phyloP scores from a whole-genome alignment of 2,888 invertebrate genomes.

The Rhorus exstirpatorius region DNA sequence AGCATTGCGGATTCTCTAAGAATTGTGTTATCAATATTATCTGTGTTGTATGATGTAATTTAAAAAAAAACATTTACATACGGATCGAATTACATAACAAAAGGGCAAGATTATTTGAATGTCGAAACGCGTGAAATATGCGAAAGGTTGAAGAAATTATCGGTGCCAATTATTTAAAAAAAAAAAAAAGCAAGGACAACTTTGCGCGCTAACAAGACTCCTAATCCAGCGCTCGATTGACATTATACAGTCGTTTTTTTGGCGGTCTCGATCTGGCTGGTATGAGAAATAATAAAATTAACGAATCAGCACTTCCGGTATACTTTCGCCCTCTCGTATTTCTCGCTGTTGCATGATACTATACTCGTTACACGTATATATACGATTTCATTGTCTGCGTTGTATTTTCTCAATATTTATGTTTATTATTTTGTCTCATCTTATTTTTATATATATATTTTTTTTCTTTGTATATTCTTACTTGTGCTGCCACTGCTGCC shows the following conservation, averaged over 20 bases:
- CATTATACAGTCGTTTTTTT: neutral
- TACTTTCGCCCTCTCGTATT: conserved; percentile 38
- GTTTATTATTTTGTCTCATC: conserved; percentile 48
- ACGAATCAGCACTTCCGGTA: neutral
- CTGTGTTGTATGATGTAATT: conserved; percentile 58
- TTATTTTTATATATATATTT: conserved; percentile 27
- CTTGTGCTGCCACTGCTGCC: conserved; percentile 73
- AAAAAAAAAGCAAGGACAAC: neutral
- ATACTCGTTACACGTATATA: conserved; percentile 24
- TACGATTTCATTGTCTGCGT: conserved; percentile 46
- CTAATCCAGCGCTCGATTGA: neutral
- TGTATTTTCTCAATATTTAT: conserved; percentile 74
- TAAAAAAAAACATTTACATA: conserved; percentile 2
- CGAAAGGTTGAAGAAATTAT: conserved; percentile 33
- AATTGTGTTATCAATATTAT: conserved; percentile 65
- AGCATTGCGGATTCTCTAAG: conserved; percentile 66
- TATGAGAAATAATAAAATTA: no score
- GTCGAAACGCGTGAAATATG: conserved; percentile 1
- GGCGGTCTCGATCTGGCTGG: no score
- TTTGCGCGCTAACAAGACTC: neutral
- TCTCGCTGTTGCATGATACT: conserved; percentile 46
- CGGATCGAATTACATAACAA: conserved; percentile 10
- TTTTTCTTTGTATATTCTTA: conserved; percentile 75
- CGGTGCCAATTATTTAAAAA: no score
- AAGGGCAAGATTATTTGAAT: neutral